Evolutionary conservation across 2,797 vertebrate species (phyloP), one percentile per base, ranked within the genome.

Genomic region (Leuciscus waleckii): DNA sequence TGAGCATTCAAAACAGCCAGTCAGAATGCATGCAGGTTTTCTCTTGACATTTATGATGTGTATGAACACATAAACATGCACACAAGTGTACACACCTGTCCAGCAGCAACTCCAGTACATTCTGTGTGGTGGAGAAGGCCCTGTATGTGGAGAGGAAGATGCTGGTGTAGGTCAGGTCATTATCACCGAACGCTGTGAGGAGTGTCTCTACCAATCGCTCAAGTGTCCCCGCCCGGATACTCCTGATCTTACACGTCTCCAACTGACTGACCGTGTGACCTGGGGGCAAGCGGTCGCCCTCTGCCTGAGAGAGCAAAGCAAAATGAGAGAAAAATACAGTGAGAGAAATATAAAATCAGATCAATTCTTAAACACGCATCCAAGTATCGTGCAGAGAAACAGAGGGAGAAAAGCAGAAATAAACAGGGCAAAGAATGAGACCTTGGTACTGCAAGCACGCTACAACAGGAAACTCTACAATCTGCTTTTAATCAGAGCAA

Each of bases 191-290:
- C 0, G 98, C 97, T 0, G 97, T 98, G 85, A 99, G 88, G 81
- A 99, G 92, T 26, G 97, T 99, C 93, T 99, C 98, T 91, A 99
- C 98, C 82, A 99, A 96, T 51, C 97, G 97, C 92, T 97, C 97
- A 94, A 99, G 91, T 0, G 97, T 98, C 80, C 98, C 98, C 1
- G 97, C 97, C 5, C 97, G 97, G 85, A 99, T 99, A 37, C 97
- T 97, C 88, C 98, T 96, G 91, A 98, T 98, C 90, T 98, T 98
- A 92, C 96, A 97, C 1, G 98, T 99, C 91, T 99, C 97, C 56
- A 97, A 93, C 88, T 98, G 98, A 92, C 96, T 98, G 91, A 99
- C 95, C 0, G 97, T 98, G 89, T 98, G 97, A 84, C 97, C 98
- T 0, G 97, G 97, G 81, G 97, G 97, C 69, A 98, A 92, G 63